A percentile compares a stretch with the other conserved stretches of the same genome.
Evolutionary conservation across 2,888 invertebrate genomes (phyloP).

Genomic region (Agriotes lineatus): DNA sequence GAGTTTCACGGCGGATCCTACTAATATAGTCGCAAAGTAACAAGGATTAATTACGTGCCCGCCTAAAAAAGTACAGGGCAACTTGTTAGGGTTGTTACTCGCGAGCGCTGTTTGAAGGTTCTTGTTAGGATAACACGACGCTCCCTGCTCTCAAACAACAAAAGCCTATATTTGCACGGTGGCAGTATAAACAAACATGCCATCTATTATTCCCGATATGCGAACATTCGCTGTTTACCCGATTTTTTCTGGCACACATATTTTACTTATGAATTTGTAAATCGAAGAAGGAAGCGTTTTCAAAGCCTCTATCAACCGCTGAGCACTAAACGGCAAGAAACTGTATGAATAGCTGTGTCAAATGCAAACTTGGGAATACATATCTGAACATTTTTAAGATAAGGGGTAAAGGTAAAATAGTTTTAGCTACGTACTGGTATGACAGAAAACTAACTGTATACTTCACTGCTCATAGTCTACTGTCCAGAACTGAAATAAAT

Average conservation of each 20-base stretch:
- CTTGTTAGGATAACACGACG: slow-evolving; percentile 12
- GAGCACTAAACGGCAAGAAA: no score
- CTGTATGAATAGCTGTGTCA: no score
- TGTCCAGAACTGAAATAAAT: no score
- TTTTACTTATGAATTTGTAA: slow-evolving; percentile 9
- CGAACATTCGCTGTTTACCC: slow-evolving; percentile 10
- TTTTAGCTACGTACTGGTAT: no score
- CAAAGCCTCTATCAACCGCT: no score
- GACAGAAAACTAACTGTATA: no score
- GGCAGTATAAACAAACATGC: slow-evolving; percentile 12
- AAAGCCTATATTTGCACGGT: slow-evolving; percentile 9
- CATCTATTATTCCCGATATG: slow-evolving; percentile 15
- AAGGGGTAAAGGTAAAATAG: no score
- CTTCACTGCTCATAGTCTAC: no score
- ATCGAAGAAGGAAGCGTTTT: not conserved
- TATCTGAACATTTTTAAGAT: no score
- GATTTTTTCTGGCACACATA: not conserved
- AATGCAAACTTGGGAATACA: no score
- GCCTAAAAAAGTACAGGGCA: not conserved
- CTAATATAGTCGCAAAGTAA: no score
- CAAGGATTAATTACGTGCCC: not conserved
- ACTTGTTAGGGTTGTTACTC: not conserved
- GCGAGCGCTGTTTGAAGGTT: not conserved
- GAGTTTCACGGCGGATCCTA: no score
- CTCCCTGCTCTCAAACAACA: slow-evolving; percentile 16